Base-by-base conservation (phyloP, 2,113 vertebrate species). In the Mystacornis crossleyi region DNA sequence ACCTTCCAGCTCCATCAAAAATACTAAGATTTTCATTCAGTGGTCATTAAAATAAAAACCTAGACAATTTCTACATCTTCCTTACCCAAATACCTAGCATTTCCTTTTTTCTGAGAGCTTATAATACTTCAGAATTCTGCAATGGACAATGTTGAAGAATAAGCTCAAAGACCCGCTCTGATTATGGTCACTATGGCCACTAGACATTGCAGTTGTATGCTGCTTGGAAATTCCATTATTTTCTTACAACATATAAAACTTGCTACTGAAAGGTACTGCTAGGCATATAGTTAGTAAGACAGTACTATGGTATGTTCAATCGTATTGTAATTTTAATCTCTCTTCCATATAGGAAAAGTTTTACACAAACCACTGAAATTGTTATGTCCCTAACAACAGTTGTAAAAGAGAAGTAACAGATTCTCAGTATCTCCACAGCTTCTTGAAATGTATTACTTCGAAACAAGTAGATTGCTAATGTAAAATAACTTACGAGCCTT, bases 101-200 rank as follows among this genome's bases (percentile, higher is more conserved):
- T 83, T 8, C 4, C 72, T 48, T 48, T 86, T 6, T 1, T 57
- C 4, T 83, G 26, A 71, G 54, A 51, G 12, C 2, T 60, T 53
- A 21, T 38, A 55, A 28, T 2, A 12, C 4, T 43, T 77, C 33
- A 57, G 20, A 81, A 24, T 3, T 65, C 48, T 72, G 16, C 11
- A 67, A 42, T 33, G 57, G 9, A 7, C 10, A 51, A 4, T 33
- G 9, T 21, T 82, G 48, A 65, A 55, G 9, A 0, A 21, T 25
- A 23, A 12, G 3, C 25, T 71, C 21, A 69, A 77, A 72, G 10
- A 42, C 3, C 1, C 0, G 0, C 12, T 84, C 47, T 82, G 8
- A 15, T 13, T 62, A 1, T 18, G 8, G 4, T 12, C 2, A 1
- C 8, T 53, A 4, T 6, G 6, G 8, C 14, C 60, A 34, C 17